phyloP scores from a whole-genome alignment of 2,113 vertebrate genomes.

The Syngnathus typhle region DNA sequence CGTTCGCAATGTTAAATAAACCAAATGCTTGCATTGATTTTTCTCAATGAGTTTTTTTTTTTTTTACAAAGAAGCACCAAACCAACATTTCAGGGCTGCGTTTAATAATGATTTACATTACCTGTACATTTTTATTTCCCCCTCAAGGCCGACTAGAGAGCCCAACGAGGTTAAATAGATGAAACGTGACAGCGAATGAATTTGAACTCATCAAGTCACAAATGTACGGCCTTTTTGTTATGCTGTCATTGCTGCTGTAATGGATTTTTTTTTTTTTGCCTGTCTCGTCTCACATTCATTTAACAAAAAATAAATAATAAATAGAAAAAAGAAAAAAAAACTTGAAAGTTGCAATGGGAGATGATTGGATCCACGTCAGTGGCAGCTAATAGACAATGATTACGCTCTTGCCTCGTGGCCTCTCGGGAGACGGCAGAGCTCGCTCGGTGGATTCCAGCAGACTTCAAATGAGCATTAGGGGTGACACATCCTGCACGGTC shows the following conservation, averaged over 20 bases:
- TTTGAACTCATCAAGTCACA: conserved; percentile 9
- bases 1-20: conserved; percentile 25
- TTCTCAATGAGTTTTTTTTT: background rate
- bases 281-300: conserved; percentile 35
- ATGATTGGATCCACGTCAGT: conserved; percentile 47
- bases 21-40: background rate
- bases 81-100: too few relatives aligned
- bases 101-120: background rate
- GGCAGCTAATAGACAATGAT: conserved; percentile 53
- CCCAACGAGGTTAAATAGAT: background rate
- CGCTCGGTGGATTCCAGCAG: conserved; percentile 13
- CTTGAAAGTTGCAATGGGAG: conserved; percentile 39
- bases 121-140: conserved; percentile 6
- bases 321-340: conserved; percentile 23
- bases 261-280: conserved; percentile 4
- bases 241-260: conserved; percentile 17
- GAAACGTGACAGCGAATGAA: conserved; percentile 1
- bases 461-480: conserved; percentile 31
- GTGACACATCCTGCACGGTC: conserved; percentile 18
- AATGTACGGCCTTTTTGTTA: conserved; percentile 8
- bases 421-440: conserved; percentile 28
- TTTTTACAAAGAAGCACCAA: conserved; percentile 4
- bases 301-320: conserved; percentile 17
- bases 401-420: conserved; percentile 27
- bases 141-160: background rate